Evolutionary conservation across 2,888 invertebrate species (phyloP).

Genomic region (Reticulitermes lucifugus): DNA sequence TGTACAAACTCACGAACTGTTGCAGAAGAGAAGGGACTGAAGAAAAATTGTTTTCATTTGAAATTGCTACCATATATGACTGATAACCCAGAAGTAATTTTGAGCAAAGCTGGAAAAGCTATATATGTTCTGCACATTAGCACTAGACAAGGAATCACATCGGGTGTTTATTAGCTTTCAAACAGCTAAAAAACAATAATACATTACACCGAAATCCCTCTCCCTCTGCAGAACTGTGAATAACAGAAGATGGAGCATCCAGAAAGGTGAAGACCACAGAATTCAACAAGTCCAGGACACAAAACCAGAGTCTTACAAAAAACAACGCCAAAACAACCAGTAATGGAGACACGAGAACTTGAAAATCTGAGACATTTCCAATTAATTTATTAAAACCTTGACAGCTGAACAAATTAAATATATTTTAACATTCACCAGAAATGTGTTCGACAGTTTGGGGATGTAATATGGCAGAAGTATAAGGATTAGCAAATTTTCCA

Average conservation of each 20-base stretch:
- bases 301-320: constrained; percentile 6
- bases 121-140: constrained; percentile 17
- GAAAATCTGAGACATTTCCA: constrained; percentile 38
- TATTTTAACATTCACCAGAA: constrained; percentile 39
- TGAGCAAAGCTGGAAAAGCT: constrained; percentile 40
- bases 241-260: neutral
- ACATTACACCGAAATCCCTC: constrained; percentile 26
- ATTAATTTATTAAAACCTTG: constrained; percentile 42
- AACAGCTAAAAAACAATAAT: neutral
- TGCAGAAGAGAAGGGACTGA: neutral
- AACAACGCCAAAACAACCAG: constrained; percentile 36
- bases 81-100: constrained; percentile 18
- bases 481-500: constrained; percentile 21
- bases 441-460: constrained; percentile 33
- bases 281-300: constrained; percentile 12
- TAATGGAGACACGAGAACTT: neutral
- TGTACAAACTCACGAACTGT: neutral
- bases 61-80: neutral
- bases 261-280: neutral
- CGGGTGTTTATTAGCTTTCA: neutral
- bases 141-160: constrained; percentile 26
- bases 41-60: neutral
- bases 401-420: constrained; percentile 42
- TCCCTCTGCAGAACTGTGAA: constrained; percentile 13
- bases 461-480: constrained; percentile 33